A percentile compares a stretch with the other conserved stretches of the same genome.
Conservation (phyloP, 2,797 vertebrate species). For the Amniataba percoides region DNA sequence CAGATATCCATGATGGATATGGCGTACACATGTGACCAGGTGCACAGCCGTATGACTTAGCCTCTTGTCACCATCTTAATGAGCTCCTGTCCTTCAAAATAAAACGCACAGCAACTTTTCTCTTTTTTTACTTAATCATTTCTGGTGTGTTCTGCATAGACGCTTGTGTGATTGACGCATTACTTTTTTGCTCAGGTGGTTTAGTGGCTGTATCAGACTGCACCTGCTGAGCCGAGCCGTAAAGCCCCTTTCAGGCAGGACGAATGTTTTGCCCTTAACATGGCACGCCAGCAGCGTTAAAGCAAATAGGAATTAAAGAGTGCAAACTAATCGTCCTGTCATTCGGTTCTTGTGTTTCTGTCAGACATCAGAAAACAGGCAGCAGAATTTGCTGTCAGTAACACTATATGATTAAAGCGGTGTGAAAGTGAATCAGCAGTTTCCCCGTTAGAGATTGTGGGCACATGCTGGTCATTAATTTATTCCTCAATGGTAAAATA, state of each 20-base stretch:
- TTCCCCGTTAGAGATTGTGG: neutral
- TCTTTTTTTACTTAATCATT: neutral
- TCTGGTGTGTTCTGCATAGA: constrained; percentile 13
- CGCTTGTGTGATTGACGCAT: constrained; percentile 28
- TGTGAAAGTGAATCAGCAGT: neutral
- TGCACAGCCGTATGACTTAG: constrained; percentile 55
- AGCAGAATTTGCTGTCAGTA: neutral
- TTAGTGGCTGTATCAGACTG: constrained; percentile 22
- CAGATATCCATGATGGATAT: constrained; percentile 39
- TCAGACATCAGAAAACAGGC: neutral
- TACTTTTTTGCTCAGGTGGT: constrained; percentile 29
- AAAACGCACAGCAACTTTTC: constrained; percentile 2
- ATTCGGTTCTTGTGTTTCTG: too few species aligned
- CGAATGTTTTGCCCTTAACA: neutral
- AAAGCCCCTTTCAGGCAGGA: neutral
- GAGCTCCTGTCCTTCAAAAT: constrained; percentile 66
- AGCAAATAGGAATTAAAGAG: neutral
- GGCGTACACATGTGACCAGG: constrained; percentile 58
- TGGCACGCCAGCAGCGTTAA: neutral
- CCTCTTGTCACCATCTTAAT: constrained; percentile 59
- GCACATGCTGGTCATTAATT: neutral
- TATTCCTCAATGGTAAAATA: neutral
- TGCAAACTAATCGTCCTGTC: neutral
- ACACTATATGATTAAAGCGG: neutral
- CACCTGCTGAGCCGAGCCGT: neutral